phyloP scores from a whole-genome alignment of 2,797 vertebrate species.

The Pelobates cultripes region DNA sequence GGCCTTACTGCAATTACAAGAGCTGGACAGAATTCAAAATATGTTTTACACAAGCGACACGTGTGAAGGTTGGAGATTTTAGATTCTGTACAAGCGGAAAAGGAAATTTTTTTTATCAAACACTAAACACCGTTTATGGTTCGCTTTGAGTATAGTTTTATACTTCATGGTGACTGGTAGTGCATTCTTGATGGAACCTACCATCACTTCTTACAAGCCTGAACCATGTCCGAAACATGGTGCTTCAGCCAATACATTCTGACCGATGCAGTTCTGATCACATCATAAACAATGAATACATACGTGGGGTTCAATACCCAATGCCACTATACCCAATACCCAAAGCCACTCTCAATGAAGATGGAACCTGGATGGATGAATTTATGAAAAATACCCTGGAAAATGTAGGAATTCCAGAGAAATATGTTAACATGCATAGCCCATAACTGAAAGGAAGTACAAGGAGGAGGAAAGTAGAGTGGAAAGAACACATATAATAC shows the following conservation, averaged over 20 bases:
- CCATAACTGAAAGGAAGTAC: slow-evolving; percentile 88
- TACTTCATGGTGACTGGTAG: slow-evolving; percentile 90
- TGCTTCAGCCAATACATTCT: slow-evolving; percentile 83
- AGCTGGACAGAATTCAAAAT: slow-evolving; percentile 72
- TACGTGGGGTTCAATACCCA: slow-evolving; percentile 85
- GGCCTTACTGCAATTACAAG: too few species aligned
- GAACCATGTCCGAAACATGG: slow-evolving; percentile 84
- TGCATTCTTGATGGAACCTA: slow-evolving; percentile 91
- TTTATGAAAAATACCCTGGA: slow-evolving; percentile 78
- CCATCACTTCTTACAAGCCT: slow-evolving; percentile 79
- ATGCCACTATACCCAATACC: slow-evolving; percentile 87
- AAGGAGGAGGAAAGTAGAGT: too few species aligned
- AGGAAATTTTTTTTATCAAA: slow-evolving; percentile 75
- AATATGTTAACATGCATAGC: slow-evolving; percentile 89
- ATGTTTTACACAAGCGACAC: slow-evolving; percentile 90
- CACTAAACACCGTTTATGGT: slow-evolving; percentile 93
- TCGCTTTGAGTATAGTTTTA: slow-evolving; percentile 93
- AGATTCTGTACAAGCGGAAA: slow-evolving; percentile 93
- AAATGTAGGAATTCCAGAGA: slow-evolving; percentile 85
- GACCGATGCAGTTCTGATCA: slow-evolving; percentile 84
- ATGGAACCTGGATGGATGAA: slow-evolving; percentile 75
- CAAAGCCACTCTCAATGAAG: slow-evolving; percentile 80
- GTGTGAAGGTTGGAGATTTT: slow-evolving; percentile 94
- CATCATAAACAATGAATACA: slow-evolving; percentile 92
- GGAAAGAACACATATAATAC: too few species aligned